Percentiles rank a stretch among this genome's conserved stretches.
phyloP scores from a whole-genome alignment of 2,113 vertebrate species.

The Mellivora capensis region DNA sequence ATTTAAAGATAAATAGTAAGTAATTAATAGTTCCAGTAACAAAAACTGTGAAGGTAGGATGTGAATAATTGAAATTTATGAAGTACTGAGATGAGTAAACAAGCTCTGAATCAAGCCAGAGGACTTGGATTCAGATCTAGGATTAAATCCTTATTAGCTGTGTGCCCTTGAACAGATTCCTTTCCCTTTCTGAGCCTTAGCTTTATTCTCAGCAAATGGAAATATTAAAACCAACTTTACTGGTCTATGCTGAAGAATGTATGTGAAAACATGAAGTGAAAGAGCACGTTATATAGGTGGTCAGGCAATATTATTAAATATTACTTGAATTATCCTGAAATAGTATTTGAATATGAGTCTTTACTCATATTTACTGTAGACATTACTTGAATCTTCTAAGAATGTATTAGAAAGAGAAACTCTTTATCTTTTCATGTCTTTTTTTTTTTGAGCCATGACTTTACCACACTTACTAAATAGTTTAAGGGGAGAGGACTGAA shows the following conservation, averaged over 20 bases:
- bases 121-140: neutral
- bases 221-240: neutral
- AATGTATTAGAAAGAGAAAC: neutral
- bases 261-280: neutral
- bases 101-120: neutral
- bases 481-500: neutral
- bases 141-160: neutral
- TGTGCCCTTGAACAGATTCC: neutral
- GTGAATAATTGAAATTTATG: neutral
- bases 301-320: neutral
- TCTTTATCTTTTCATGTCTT: neutral
- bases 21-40: neutral
- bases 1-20: neutral
- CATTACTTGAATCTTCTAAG: neutral
- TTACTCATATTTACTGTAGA: neutral
- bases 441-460: neutral
- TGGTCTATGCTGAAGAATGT: neutral
- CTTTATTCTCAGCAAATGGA: constrained; percentile 7
- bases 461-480: neutral
- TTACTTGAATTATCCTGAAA: neutral
- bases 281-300: neutral
- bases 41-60: neutral
- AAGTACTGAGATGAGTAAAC: neutral
- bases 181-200: neutral
- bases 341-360: neutral